A percentile compares a stretch with the other conserved stretches of the same genome.
Evolutionary conservation across 2,888 invertebrate genomes (phyloP).

Genomic region (Lepidochrysops patricia): DNA sequence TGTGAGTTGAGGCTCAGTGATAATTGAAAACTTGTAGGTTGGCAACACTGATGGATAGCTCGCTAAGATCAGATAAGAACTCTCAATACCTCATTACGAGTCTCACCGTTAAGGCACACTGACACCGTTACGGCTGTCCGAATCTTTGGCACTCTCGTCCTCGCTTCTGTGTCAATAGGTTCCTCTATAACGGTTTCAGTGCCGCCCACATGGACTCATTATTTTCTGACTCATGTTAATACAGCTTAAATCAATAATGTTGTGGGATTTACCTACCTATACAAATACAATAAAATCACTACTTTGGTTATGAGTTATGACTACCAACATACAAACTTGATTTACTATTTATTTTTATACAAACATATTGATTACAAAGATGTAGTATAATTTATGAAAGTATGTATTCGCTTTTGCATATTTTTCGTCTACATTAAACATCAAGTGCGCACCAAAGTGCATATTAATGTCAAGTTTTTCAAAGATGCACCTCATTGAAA

Average conservation of each 20-base stretch:
- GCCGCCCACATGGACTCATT: conserved; percentile 12
- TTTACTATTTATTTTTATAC: too few species aligned
- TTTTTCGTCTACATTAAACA: too few species aligned
- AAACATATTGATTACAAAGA: too few species aligned
- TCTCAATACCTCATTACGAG: conserved; percentile 26
- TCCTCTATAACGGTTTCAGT: conserved; percentile 21
- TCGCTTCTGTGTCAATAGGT: conserved; percentile 21
- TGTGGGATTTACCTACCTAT: neutral
- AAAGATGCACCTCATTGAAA: too few species aligned
- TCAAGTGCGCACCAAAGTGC: too few species aligned
- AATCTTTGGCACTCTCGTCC: conserved; percentile 26
- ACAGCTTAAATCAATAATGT: neutral
- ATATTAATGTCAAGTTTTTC: too few species aligned
- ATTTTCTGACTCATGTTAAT: conserved; percentile 11
- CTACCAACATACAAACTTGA: too few species aligned
- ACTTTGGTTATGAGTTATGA: neutral
- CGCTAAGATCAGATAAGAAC: neutral
- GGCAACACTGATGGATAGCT: neutral
- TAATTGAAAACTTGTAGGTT: neutral
- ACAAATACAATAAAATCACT: neutral
- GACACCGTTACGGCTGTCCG: conserved; percentile 51
- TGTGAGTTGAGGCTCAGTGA: neutral
- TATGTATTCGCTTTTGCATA: too few species aligned
- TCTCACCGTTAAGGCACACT: conserved; percentile 61
- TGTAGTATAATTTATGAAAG: too few species aligned